A percentile compares a stretch with the other conserved stretches of the same genome.
phyloP scores from a whole-genome alignment of 2,797 vertebrate species.

The Malurus leucopterus region DNA sequence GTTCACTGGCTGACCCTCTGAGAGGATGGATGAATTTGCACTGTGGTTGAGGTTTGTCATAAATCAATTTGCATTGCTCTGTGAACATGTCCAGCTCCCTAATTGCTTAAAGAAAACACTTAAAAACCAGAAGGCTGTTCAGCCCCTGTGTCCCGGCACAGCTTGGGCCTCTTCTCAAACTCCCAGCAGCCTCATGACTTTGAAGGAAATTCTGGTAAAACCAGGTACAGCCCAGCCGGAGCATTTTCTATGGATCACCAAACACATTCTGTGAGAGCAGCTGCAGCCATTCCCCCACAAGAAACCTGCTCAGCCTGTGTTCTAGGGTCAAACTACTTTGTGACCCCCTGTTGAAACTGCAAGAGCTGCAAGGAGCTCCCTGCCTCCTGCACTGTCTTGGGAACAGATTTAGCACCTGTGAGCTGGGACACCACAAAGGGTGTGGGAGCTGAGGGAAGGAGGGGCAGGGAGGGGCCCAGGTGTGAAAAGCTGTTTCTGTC shows the following conservation, averaged over 20 bases:
- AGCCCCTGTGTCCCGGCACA: background rate
- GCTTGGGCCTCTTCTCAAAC: background rate
- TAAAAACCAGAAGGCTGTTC: background rate
- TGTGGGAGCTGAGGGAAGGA: background rate
- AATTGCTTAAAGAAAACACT: background rate
- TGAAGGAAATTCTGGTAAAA: background rate
- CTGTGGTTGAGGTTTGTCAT: accelerated
- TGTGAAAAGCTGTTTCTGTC: background rate
- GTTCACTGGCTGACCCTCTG: too few relatives aligned
- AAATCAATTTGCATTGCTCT: background rate
- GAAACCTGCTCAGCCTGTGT: background rate
- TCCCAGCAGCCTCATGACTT: background rate
- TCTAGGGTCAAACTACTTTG: background rate
- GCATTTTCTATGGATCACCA: background rate
- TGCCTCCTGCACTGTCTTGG: background rate
- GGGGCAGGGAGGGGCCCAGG: accelerated
- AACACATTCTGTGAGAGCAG: accelerated
- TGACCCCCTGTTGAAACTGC: background rate
- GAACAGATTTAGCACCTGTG: background rate
- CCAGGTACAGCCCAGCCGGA: background rate
- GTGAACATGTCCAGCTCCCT: background rate
- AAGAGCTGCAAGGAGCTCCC: background rate
- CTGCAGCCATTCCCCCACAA: background rate
- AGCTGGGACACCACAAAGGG: accelerated
- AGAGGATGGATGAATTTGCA: background rate